Evolutionary conservation across 2,113 vertebrate species (phyloP), one percentile per base, ranked within the genome.

Genomic region (Ptyas mucosa): DNA sequence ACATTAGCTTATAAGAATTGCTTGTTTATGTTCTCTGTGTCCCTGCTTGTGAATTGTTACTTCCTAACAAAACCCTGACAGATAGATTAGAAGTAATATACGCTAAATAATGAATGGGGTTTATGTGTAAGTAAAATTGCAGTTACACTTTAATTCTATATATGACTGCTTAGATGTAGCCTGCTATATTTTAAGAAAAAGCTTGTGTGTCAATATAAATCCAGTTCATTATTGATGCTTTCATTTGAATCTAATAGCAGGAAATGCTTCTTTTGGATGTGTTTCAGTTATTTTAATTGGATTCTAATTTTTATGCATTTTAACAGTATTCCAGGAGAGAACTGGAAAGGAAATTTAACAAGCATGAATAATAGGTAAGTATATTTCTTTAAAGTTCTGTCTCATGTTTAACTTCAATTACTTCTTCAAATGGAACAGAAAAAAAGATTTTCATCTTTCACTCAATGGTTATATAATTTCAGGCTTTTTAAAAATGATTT

Each of bases 311-410:
- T 96, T 96, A 94, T 93, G 20, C 91, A 69, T 94, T 10, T 85
- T 94, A 96, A 85, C 97, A 99, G 99, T 95, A 96, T 98, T 94
- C 96, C 98, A 91, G 98, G 95, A 87, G 97, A 97, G 88, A 98
- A 97, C 15, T 99, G 99, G 99, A 98, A 92, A 95, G 99, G 98
- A 96, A 96, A 43, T 14, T 98, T 98, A 95, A 98, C 98, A 91
- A 97, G 29, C 0, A 92, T 98, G 91, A 97, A 95, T 87, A 94
- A 96, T 46, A 98, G 98, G 99, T 99, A 98, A 98, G 92, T 94
- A 49, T 15, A 46, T 91, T 93, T 0, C 92, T 93, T 96, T 81
- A 69, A 89, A 95, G 3, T 2, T 90, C 92, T 94, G 91, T 81
- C 90, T 90, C 39, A 85, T 94, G 57, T 91, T 94, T 93, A 46